Conservation (phyloP, 1,140 invertebrate species). For the Caenorhabditis elegans region DNA sequence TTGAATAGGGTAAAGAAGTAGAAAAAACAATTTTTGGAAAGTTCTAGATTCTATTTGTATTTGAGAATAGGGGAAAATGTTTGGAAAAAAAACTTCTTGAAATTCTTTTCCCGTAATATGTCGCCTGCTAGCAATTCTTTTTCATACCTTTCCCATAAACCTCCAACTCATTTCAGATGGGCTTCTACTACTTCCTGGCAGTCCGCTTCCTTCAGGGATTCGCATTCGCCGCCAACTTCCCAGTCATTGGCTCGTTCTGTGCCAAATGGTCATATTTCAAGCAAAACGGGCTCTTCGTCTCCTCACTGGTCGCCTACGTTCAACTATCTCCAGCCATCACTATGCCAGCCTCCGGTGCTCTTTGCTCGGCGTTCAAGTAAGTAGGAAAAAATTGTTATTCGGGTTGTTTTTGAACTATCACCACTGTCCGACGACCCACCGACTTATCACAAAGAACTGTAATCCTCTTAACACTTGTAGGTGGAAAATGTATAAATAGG, state of each 20-base stretch:
- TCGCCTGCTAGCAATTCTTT: too few species aligned
- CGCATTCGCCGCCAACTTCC: conserved; percentile 58
- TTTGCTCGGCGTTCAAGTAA: conserved; percentile 38
- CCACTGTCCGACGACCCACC: background rate
- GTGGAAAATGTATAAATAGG: too few species aligned
- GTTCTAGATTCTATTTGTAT: too few species aligned
- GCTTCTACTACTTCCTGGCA: conserved; percentile 49
- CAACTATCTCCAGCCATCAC: conserved; percentile 56
- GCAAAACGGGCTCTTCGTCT: conserved; percentile 57
- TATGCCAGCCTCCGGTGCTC: conserved; percentile 58
- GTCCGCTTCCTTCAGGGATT: conserved; percentile 52
- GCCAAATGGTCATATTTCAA: conserved; percentile 57
- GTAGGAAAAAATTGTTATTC: too few species aligned
- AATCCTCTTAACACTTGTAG: background rate
- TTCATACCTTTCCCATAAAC: too few species aligned
- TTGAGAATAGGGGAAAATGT: too few species aligned
- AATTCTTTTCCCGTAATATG: too few species aligned
- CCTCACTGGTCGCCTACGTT: conserved; percentile 54
- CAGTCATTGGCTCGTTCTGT: conserved; percentile 54
- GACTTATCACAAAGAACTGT: background rate
- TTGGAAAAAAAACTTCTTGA: too few species aligned
- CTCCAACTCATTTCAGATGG: conserved; percentile 43
- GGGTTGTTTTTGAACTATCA: conserved; percentile 1
- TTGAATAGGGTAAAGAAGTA: too few species aligned
- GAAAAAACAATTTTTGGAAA: too few species aligned